phyloP scores from a whole-genome alignment of 1,140 invertebrate genomes.

The Daktulosphaira vitifoliae region DNA sequence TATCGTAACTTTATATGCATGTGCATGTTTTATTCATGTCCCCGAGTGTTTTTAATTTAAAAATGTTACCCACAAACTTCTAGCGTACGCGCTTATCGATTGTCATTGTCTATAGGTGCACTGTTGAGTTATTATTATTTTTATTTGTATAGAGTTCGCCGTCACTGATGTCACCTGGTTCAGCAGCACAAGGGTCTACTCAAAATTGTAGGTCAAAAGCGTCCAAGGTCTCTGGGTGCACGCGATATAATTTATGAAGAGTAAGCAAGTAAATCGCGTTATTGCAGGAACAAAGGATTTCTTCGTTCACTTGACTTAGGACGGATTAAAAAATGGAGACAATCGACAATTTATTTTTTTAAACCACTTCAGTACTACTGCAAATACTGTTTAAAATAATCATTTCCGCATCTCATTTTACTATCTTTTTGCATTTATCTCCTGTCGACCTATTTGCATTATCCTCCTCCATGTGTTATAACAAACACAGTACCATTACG shows the following conservation, averaged over 20 bases:
- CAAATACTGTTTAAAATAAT: neutral
- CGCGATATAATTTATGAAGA: constrained; percentile 10
- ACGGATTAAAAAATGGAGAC: neutral
- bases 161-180: neutral
- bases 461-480: too few species aligned
- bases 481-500: too few species aligned
- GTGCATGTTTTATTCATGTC: neutral
- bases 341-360: neutral
- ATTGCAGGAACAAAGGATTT: constrained; percentile 1
- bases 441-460: too few species aligned
- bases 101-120: too few species aligned
- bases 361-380: constrained; percentile 1
- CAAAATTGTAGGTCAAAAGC: constrained; percentile 17
- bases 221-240: neutral
- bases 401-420: too few species aligned
- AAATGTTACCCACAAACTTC: neutral
- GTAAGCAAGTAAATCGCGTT: constrained; percentile 30
- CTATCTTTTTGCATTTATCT: too few species aligned
- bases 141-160: neutral
- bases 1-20: too few species aligned
- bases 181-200: neutral
- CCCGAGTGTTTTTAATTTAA: constrained; percentile 7
- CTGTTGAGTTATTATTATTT: too few species aligned
- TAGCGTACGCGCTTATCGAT: too few species aligned
- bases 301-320: neutral